phyloP scores from a whole-genome alignment of 2,797 vertebrate species.

The Poecile montanus region DNA sequence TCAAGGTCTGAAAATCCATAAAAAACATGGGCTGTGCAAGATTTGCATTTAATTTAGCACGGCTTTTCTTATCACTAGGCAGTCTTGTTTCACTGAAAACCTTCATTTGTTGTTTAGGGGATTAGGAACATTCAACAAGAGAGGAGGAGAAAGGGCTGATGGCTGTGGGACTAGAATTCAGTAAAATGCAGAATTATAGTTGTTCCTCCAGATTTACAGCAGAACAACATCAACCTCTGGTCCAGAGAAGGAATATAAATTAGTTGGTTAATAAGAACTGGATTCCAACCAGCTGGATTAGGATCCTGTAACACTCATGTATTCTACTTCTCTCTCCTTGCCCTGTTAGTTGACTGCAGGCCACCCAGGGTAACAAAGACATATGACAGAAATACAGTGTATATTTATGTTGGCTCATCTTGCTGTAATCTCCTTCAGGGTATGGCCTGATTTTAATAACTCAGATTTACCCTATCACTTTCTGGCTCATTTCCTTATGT shows the following conservation, averaged over 20 bases:
- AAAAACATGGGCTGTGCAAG: background rate
- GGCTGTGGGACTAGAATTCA: background rate
- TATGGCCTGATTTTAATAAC: constrained; percentile 43
- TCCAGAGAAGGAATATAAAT: constrained; percentile 19
- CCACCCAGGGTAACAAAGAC: constrained; percentile 49
- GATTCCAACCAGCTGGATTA: background rate
- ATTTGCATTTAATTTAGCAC: background rate
- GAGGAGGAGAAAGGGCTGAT: background rate
- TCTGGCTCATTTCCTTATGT: constrained; percentile 40
- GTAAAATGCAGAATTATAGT: background rate
- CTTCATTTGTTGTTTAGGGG: background rate
- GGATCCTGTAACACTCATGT: background rate
- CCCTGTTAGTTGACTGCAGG: constrained; percentile 27
- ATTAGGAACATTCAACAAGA: background rate
- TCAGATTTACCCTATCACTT: constrained; percentile 33
- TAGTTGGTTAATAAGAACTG: background rate
- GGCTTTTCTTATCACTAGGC: background rate
- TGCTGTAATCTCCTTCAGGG: constrained; percentile 29
- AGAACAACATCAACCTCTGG: background rate
- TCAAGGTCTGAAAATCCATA: constrained; percentile 35
- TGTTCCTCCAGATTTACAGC: background rate
- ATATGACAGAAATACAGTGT: constrained; percentile 20
- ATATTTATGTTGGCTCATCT: constrained; percentile 50
- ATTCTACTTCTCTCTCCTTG: background rate
- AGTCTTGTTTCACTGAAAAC: background rate